Base-by-base conservation (phyloP, 2,113 vertebrate species). In the Tupaia chinensis region DNA sequence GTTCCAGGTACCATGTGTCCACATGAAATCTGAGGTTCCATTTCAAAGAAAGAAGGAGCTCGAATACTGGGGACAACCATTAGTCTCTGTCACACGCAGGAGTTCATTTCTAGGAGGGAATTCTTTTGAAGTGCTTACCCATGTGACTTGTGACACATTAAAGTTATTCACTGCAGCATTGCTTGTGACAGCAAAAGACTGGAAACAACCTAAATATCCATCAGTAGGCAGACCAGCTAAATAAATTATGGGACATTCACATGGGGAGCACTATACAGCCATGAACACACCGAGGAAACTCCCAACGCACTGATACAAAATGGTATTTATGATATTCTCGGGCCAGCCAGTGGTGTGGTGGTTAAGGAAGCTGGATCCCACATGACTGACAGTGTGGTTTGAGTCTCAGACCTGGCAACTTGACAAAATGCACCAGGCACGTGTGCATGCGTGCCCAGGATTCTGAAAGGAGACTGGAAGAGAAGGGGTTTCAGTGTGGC, bases 21-120 rank as follows among this genome's bases (percentile, higher is more conserved):
- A n/a, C 44, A 81, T 72, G 34, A 81, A 91, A 89, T 58, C 1
- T 20, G 44, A 72, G 29, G 63, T 25, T 82, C 53, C 80, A 14
- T 93, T 84, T 93, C 56, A 77, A 81, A 89, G 83, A 34, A 87
- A 72, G 27, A 93, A 78, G 22, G 70, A 69, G 19, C 15, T 58
- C 74, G 69, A 8, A 25, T 83, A 19, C 5, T 44, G 23, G 77
- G 77, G 56, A 69, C 13, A 87, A 12, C 77, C 27, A 11, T 70
- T 32, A 13, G 44, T 66, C 60, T 54, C 73, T 89, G 87, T 69
- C 69, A 69, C n/a, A 11, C 15, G 66, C 17, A 27, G 19, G 23
- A 78, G 25, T 72, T 61, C 63, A 22, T 7, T n/a, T 81, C 14
- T 20, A 32, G 27, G 29, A 68, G 34, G 27, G 32, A 44, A n/a